Evolutionary conservation across 2,888 invertebrate genomes (phyloP), one percentile per base, ranked within the genome.

Genomic region (Hypercompe scribonia): DNA sequence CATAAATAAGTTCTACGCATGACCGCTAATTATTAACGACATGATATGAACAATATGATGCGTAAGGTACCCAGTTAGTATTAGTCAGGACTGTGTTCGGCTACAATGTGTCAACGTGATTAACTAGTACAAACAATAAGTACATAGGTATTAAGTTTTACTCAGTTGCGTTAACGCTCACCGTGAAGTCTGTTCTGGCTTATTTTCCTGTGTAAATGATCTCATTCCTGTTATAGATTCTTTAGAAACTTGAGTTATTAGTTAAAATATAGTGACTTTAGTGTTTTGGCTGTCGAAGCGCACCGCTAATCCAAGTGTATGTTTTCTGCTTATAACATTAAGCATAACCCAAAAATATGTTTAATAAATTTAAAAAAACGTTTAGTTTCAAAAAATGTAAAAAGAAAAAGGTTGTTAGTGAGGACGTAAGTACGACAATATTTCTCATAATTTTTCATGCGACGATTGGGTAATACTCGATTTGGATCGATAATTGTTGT

Each of bases 341-440:
- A 46, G 11, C 33, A 39, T 64, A 39, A 0, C 18, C 50, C 5
- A 33, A n/a, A 36, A 84, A 78, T 75, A 91, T 91, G 90, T 89
- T 91, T 28, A 85, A 83, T 68, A 78, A 82, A 42, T 81, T 93
- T 39, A 91, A 84, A 85, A 91, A 88, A 73, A 88, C 86, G 61
- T 84, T 93, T 24, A 92, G 93, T 87, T 81, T 91, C 33, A 91
- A 88, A 81, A 90, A 84, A 79, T 78, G 79, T 69, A 89, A 88
- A 74, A 89, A 86, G 73, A 84, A 81, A 69, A 80, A 78, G 58
- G 64, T 67, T 34, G 65, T 70, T 54, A 70, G 76, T 69, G 86
- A 90, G 75, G 77, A 86, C 77, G 90, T 90, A 82, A 89, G 90
- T 89, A 87, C 66, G 77, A 77, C 73, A 80, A 75, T 73, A 54